Base-by-base conservation (phyloP, 2,113 vertebrate species). In the Emydocephalus ijimae region DNA sequence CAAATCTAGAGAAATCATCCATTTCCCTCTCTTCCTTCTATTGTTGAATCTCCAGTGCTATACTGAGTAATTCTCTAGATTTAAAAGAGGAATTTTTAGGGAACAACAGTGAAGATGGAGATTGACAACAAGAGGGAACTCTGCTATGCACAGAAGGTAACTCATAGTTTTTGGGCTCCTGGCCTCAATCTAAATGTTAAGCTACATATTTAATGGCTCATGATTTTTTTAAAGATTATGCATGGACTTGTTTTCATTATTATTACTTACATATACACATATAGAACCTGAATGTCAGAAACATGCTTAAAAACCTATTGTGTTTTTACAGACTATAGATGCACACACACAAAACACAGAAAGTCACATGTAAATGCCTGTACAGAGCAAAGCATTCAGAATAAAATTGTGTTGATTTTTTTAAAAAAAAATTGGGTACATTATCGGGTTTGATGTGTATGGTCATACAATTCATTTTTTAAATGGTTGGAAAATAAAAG, bases 401-500 rank as follows among this genome's bases (percentile, higher is more conserved):
- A 61, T 89, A 81, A n/a, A 56, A 94, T 85, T 50, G 1, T 34
- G 86, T 20, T 81, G 34, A 81, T 43, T 81, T 69, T 29, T 69
- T 26, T 3, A 0, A 24, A 34, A n/a, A 0, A 0, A 24, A 34
- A n/a, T 48, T 50, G 59, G 85, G 11, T 86, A 93, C 56, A 90
- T 90, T 92, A 95, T 85, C 4, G 7, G 43, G 64, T 92, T 48
- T 69, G 89, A 94, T 50, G 24, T 23, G 12, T 5, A 59, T 50
- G 43, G 59, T 57, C 59, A 89, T 12, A 52, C n/a, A 96, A 89
- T 45, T 90, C 90, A 55, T 91, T 86, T 91, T 96, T 93, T 95
- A 94, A 57, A 90, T 5, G 94, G 93, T 90, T 90, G 29, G 59
- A 96, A 96, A 96, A 96, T 94, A 95, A 96, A 97, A 95, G 96